Evolutionary conservation across 2,797 vertebrate genomes (phyloP), one percentile per base, ranked within the genome.

Genomic region (Sphenopsis melanotis): DNA sequence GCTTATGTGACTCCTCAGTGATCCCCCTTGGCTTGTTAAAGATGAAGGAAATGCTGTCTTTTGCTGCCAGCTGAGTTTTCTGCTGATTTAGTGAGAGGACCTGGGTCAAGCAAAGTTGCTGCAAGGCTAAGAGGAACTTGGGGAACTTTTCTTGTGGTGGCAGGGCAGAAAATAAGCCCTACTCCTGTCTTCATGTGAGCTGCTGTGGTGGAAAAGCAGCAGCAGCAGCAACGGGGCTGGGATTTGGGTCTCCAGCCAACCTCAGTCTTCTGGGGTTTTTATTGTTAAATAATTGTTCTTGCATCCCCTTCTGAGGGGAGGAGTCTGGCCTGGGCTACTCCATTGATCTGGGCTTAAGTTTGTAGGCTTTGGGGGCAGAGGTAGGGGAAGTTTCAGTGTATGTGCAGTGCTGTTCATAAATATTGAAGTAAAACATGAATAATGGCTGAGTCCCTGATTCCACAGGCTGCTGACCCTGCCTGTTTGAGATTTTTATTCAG

Each of bases 131-230:
- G 36, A 70, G 34, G 50, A 57, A 41, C 29, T 70, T 68, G 46
- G 16, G 18, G 27, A 63, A 27, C 34, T 85, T 87, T 42, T 36
- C 6, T 41, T 89, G 52, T 21, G 37, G 20, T 77, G 59, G 29
- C 13, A 60, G 60, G 50, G 26, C 5, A 13, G 49, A 50, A 50
- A 50, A 27, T 29, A 17, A 50, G n/a, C 39, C 6, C 11, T 24
- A 0, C 26, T 69, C 0, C 0, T n/a, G 18, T 60, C 61, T 36
- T 52, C 16, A 2, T 1, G 37, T 26, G 16, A 71, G 37, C 4
- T 7, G 20, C 21, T 5, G 21, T 13, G 36, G 11, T 46, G 46
- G 34, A 37, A 83, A 8, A n/a, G n/a, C 15, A 39, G 53, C 41
- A 55, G 8, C 52, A 59, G 34, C 53, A 49, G 32, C 7, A 7